Conservation (phyloP, 1,140 invertebrate genomes). For the Drosophila takahashii region DNA sequence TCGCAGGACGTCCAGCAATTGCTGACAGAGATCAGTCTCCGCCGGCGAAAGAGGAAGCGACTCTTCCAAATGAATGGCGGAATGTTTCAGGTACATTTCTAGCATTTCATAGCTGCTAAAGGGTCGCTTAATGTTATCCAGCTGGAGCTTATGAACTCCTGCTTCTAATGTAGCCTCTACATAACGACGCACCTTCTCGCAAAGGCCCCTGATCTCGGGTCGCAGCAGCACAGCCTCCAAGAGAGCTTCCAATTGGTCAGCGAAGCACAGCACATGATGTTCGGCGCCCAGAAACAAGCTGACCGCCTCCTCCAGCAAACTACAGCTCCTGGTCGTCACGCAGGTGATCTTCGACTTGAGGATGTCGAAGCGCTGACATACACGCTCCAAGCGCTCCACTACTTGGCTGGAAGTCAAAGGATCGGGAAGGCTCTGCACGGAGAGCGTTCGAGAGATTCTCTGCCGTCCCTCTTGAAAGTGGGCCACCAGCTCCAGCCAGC, state of each 20-base stretch:
- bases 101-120: not conserved
- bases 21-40: not conserved
- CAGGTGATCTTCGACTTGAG: not conserved
- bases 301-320: not conserved
- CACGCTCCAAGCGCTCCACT: not conserved
- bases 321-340: not conserved
- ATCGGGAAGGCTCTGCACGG: not conserved
- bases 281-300: not conserved
- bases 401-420: not conserved
- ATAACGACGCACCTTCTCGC: not conserved
- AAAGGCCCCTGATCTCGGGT: not conserved
- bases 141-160: not conserved
- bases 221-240: not conserved
- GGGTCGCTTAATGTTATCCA: not conserved
- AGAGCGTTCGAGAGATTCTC: not conserved
- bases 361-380: not conserved
- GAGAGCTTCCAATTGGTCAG: not conserved
- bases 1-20: not conserved
- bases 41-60: not conserved
- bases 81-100: conserved; percentile 1
- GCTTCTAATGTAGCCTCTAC: not conserved
- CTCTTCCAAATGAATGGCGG: not conserved
- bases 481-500: not conserved
- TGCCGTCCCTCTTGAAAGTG: not conserved
- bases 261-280: not conserved